These are phyloP conservation scores for Simalia tracyae DNA, from an alignment of 2,797 vertebrate genomes.

Conservation along the genomic window DNA sequence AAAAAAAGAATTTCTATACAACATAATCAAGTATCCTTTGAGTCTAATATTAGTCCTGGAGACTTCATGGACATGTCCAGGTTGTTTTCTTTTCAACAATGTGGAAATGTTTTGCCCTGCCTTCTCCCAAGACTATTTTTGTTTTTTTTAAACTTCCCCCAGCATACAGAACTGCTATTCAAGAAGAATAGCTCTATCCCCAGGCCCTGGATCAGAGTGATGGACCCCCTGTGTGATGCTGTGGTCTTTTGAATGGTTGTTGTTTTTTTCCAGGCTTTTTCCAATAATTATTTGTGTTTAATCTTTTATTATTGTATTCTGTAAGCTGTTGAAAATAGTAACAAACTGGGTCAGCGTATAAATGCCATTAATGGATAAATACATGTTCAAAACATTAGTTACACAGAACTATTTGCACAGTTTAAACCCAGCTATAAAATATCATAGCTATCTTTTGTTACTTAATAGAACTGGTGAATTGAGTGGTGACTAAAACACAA, in stretches of 20 bases:
- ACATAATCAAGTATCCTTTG: background rate
- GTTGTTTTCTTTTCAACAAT: background rate
- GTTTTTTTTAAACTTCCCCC: background rate
- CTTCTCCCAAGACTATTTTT: background rate
- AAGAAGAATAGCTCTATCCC: background rate
- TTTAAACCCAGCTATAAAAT: background rate
- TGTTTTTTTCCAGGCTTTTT: background rate
- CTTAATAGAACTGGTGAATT: background rate
- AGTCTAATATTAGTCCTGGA: background rate
- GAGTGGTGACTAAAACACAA: background rate
- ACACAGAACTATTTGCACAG: background rate
- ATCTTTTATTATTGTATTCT: background rate
- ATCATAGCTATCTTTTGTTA: background rate
- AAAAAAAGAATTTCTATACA: background rate
- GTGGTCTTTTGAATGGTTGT: background rate
- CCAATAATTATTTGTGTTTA: background rate
- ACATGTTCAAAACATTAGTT: background rate
- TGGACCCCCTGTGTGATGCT: background rate
- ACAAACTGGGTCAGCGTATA: background rate
- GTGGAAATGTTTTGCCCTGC: background rate
- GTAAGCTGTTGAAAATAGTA: background rate
- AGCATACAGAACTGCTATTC: background rate
- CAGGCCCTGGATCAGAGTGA: background rate
- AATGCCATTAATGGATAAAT: background rate
- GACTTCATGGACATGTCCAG: background rate